Evolutionary conservation across 2,113 vertebrate genomes (phyloP).

Genomic region (Laticauda laticaudata): DNA sequence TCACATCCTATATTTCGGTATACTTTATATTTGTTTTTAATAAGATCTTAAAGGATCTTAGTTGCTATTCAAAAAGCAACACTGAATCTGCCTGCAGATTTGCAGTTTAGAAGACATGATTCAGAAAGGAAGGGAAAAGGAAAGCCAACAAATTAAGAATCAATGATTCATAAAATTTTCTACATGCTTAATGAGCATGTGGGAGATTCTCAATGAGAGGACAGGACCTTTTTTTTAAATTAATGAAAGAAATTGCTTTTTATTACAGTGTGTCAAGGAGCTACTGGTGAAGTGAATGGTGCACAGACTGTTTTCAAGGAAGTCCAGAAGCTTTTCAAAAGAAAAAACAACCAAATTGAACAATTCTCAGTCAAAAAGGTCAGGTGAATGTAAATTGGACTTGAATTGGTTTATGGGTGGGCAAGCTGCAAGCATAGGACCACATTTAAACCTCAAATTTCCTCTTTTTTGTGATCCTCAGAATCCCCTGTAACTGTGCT

Average conservation of each 20-base stretch:
- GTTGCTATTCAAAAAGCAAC: neutral
- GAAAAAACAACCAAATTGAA: conserved; percentile 98
- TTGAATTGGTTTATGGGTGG: conserved; percentile 4
- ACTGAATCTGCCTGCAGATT: neutral
- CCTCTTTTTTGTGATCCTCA: neutral
- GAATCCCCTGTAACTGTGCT: neutral
- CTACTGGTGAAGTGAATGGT: conserved; percentile 85
- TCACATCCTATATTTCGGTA: neutral
- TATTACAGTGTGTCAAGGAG: conserved; percentile 90
- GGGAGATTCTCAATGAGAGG: neutral
- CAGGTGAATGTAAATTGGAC: conserved; percentile 32
- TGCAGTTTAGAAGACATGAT: neutral
- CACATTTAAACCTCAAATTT: neutral
- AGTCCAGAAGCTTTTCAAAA: conserved; percentile 96
- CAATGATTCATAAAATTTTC: neutral
- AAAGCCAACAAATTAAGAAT: neutral
- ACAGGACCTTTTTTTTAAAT: neutral
- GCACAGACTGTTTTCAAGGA: conserved; percentile 90
- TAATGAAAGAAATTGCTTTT: neutral
- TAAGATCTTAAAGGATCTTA: neutral
- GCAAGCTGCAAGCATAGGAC: neutral
- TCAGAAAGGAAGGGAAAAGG: neutral
- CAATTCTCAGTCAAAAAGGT: conserved; percentile 98
- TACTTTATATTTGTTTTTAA: neutral
- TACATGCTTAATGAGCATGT: neutral